Conservation (phyloP, 2,888 invertebrate species). For the Trichopria drosophilae region DNA sequence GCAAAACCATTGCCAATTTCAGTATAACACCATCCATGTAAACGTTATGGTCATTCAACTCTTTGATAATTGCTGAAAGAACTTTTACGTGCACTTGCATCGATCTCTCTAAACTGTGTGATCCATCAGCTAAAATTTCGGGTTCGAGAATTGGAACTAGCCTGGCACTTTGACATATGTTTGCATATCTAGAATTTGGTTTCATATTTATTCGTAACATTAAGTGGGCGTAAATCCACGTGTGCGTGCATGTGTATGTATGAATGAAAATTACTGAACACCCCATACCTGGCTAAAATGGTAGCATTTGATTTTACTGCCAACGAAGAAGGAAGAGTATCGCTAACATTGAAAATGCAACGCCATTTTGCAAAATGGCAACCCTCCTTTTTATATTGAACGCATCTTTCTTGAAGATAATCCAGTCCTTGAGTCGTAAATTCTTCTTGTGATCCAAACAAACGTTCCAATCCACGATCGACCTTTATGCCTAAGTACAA, state of each 20-base stretch:
- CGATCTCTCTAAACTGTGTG: slow-evolving; percentile 64
- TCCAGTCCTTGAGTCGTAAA: slow-evolving; percentile 69
- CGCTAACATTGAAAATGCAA: slow-evolving; percentile 63
- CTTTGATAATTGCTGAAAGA: slow-evolving; percentile 54
- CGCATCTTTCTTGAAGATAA: slow-evolving; percentile 64
- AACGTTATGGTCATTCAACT: slow-evolving; percentile 92
- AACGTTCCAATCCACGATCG: slow-evolving; percentile 67
- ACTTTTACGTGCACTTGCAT: slow-evolving; percentile 60
- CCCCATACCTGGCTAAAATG: slow-evolving; percentile 62
- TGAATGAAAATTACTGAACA: neutral
- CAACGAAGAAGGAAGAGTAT: slow-evolving; percentile 63
- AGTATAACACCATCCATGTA: slow-evolving; percentile 94
- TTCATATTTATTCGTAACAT: neutral
- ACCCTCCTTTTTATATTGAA: slow-evolving; percentile 66
- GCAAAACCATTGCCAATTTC: slow-evolving; percentile 97
- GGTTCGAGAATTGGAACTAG: slow-evolving; percentile 74
- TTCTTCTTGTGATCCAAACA: slow-evolving; percentile 66
- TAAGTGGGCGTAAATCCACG: too few species aligned
- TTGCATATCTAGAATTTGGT: slow-evolving; percentile 61
- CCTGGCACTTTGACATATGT: slow-evolving; percentile 65
- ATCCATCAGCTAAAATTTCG: slow-evolving; percentile 64
- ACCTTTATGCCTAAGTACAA: slow-evolving; percentile 69
- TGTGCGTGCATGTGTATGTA: too few species aligned
- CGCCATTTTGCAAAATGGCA: slow-evolving; percentile 71
- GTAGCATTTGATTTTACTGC: slow-evolving; percentile 66